Evolutionary conservation across 2,888 invertebrate species (phyloP).

Genomic region (Diarsia rubi): DNA sequence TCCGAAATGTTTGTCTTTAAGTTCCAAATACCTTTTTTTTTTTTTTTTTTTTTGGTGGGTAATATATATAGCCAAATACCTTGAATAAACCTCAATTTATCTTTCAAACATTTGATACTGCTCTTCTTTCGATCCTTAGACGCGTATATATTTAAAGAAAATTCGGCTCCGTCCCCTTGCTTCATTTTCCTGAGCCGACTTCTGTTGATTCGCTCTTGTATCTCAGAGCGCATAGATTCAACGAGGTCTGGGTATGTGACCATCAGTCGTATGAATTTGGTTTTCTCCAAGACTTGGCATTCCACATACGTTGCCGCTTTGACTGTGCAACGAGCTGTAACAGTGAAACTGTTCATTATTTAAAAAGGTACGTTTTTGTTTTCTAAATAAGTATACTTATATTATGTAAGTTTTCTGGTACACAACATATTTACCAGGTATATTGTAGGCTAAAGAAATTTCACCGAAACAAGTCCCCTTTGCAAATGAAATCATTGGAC

Average conservation of each 20-base stretch:
- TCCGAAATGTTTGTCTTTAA: background rate
- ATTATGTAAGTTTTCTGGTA: background rate
- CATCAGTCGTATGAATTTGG: slow-evolving; percentile 87
- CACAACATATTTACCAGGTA: slow-evolving; percentile 79
- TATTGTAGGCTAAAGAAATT: slow-evolving; percentile 86
- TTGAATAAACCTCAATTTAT: slow-evolving; percentile 85
- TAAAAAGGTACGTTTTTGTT: background rate
- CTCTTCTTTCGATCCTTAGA: slow-evolving; percentile 86
- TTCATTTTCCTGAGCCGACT: slow-evolving; percentile 74
- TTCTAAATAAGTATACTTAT: background rate
- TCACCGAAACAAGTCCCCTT: slow-evolving; percentile 90
- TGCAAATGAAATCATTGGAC: slow-evolving; percentile 89
- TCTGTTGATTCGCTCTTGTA: slow-evolving; percentile 78
- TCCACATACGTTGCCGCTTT: slow-evolving; percentile 90
- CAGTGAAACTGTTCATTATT: slow-evolving; percentile 38
- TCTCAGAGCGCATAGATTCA: slow-evolving; percentile 78
- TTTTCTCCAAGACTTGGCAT: slow-evolving; percentile 88
- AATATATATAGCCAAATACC: too few relatives aligned
- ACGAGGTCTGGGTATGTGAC: slow-evolving; percentile 86
- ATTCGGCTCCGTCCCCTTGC: slow-evolving; percentile 66
- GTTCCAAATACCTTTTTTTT: slow-evolving; percentile 78
- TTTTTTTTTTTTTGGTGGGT: too few relatives aligned
- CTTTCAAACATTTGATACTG: slow-evolving; percentile 88
- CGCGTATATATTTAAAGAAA: slow-evolving; percentile 85
- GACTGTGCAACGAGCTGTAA: slow-evolving; percentile 86